Conservation (phyloP, 1,140 invertebrate genomes). For the Drosophila parvula region DNA sequence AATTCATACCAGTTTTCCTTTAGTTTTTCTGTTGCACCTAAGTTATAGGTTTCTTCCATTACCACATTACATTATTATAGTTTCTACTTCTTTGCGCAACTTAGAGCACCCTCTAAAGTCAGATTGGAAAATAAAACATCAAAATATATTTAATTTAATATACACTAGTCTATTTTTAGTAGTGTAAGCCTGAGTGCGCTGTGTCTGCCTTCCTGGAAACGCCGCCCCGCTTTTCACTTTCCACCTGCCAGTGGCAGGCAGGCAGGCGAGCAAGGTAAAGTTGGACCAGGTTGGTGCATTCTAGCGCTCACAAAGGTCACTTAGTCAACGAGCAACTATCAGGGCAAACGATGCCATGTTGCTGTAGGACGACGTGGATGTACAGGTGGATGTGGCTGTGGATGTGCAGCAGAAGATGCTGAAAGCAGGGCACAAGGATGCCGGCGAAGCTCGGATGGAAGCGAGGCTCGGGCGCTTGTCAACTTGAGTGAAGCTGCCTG, state of each 20-base stretch:
- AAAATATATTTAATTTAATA: neutral
- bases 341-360: constrained; percentile 53
- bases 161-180: neutral
- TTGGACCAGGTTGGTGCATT: constrained; percentile 65
- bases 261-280: constrained; percentile 51
- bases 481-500: constrained; percentile 64
- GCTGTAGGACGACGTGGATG: constrained; percentile 25
- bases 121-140: neutral
- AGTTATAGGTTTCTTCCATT: too few relatives aligned
- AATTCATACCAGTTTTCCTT: neutral
- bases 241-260: constrained; percentile 57
- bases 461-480: constrained; percentile 48
- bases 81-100: too few relatives aligned
- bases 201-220: constrained; percentile 18
- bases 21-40: too few relatives aligned
- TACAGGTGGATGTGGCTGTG: constrained; percentile 20
- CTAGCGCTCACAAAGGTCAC: constrained; percentile 75
- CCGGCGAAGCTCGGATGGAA: constrained; percentile 19
- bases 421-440: constrained; percentile 39
- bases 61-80: too few relatives aligned
- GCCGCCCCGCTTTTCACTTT: constrained; percentile 11
- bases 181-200: constrained; percentile 21
- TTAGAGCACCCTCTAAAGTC: neutral
- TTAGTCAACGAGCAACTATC: constrained; percentile 74
- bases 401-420: constrained; percentile 33